Base-by-base conservation (phyloP, 2,113 vertebrate genomes). In the Trematocara unimaculatum region DNA sequence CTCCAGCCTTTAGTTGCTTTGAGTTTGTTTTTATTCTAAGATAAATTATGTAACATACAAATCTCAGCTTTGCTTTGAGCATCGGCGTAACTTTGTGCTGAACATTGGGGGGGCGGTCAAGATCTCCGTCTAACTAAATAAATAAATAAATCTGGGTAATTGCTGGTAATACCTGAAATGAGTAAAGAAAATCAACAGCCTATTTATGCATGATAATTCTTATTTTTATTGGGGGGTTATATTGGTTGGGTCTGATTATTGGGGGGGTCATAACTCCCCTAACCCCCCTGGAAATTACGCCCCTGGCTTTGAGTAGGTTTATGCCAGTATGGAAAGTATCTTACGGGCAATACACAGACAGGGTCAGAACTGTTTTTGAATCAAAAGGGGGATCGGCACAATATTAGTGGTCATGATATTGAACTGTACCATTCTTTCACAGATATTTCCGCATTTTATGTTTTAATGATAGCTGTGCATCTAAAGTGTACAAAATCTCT, bases 251-350 rank as follows among this genome's bases (percentile, higher is more conserved):
- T 55, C 18, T 20, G 18, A 53, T 20, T 55, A 23, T 13, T 13
- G 3, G 11, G n/a, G n/a, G 20, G 20, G 6, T 55, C 1, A 55
- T 26, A 15, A 56, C 55, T 5, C 23, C 23, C 55, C 13, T 29
- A 8, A 29, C 7, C 55, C 23, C 1, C 55, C 55, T 15, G 23
- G 23, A 56, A 5, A 5, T 56, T 56, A 29, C 1, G 7, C 55
- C 55, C 55, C 55, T 56, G 55, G 40, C 54, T 40, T 80, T 58
- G 79, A 80, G 6, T 56, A 80, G n/a, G 35, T 81, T 58, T 81
- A 29, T 58, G 33, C 23, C 14, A 18, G 3, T 58, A 56, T 7
- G 23, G 51, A 80, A 40, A 56, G 20, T 40, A 55, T n/a, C 3
- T 20, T 11, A 7, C 0, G 5, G 14, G 14, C 15, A 38, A 80